Percentiles rank a stretch among this genome's conserved stretches.
phyloP scores from a whole-genome alignment of 1,140 invertebrate genomes.

The Cardiocondyla obscurior region DNA sequence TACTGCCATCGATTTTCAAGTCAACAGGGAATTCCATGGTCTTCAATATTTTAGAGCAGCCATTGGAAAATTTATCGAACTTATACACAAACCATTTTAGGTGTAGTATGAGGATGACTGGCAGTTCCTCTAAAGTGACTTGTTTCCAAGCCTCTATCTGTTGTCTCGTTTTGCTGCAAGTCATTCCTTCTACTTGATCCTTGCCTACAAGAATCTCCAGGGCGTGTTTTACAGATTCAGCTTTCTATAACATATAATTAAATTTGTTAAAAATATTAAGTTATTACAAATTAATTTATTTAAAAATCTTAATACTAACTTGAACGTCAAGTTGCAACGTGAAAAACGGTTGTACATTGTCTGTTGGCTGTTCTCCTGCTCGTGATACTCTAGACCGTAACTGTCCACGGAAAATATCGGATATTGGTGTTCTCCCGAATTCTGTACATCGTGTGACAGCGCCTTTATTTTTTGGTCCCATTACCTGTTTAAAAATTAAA shows the following conservation, averaged over 20 bases:
- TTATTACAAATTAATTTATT: background rate
- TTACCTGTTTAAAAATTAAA: constrained; percentile 85
- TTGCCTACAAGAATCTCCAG: constrained; percentile 92
- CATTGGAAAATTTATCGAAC: constrained; percentile 84
- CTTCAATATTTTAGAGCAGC: constrained; percentile 96
- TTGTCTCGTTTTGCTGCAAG: constrained; percentile 90
- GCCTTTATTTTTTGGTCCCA: constrained; percentile 94
- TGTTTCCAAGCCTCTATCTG: constrained; percentile 94
- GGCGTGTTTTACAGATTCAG: constrained; percentile 92
- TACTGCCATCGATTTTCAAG: constrained; percentile 95
- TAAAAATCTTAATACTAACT: constrained; percentile 82
- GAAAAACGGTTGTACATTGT: constrained; percentile 96
- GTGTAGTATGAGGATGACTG: constrained; percentile 94
- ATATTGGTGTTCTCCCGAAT: constrained; percentile 93
- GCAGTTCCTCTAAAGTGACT: constrained; percentile 93
- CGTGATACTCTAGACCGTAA: constrained; percentile 93
- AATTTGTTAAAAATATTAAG: background rate
- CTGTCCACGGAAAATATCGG: constrained; percentile 96
- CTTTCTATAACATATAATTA: constrained; percentile 87
- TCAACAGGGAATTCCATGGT: constrained; percentile 94
- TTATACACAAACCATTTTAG: constrained; percentile 95
- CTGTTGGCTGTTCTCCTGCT: constrained; percentile 89
- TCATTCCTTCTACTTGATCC: constrained; percentile 93
- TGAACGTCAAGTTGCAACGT: constrained; percentile 97
- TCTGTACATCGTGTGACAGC: constrained; percentile 92